Evolutionary conservation across 1,140 invertebrate genomes (phyloP).

Genomic region (Drosophila saltans): DNA sequence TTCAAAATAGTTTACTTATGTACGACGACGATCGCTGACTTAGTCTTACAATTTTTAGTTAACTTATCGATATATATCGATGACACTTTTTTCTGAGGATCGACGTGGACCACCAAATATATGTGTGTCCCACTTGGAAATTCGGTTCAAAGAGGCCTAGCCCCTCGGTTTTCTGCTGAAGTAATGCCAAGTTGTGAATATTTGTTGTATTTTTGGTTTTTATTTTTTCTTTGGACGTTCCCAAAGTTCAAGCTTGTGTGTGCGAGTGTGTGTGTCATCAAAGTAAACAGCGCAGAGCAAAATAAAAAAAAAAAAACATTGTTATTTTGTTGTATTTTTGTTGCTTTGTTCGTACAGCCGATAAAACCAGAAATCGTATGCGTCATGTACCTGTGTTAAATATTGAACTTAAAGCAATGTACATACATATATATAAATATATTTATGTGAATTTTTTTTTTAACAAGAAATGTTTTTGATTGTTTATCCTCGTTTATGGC

Average conservation of each 20-base stretch:
- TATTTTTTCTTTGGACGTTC: slow-evolving; percentile 45
- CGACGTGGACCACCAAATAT: slow-evolving; percentile 13
- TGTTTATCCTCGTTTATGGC: slow-evolving; percentile 24
- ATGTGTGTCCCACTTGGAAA: slow-evolving; percentile 59
- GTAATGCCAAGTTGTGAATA: slow-evolving; percentile 63
- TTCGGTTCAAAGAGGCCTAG: slow-evolving; percentile 52
- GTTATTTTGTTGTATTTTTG: slow-evolving; percentile 21
- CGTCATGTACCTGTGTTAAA: slow-evolving; percentile 37
- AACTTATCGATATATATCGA: neutral
- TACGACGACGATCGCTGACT: neutral
- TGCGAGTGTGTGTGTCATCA: slow-evolving; percentile 60
- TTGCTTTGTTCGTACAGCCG: slow-evolving; percentile 20
- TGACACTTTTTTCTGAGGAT: slow-evolving; percentile 11
- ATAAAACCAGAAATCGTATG: slow-evolving; percentile 57
- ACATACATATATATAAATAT: neutral
- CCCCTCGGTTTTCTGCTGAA: slow-evolving; percentile 59
- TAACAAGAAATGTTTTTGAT: slow-evolving; percentile 43
- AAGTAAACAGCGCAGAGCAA: slow-evolving; percentile 56
- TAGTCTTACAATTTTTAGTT: neutral
- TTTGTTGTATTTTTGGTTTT: slow-evolving; percentile 29
- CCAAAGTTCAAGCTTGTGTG: slow-evolving; percentile 48
- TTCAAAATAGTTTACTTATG: no score
- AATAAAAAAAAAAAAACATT: slow-evolving; percentile 24
- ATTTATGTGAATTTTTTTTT: slow-evolving; percentile 12
- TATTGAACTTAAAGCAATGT: slow-evolving; percentile 13